Conservation (phyloP, 2,797 vertebrate species). For the Anabacerthia variegaticeps region DNA sequence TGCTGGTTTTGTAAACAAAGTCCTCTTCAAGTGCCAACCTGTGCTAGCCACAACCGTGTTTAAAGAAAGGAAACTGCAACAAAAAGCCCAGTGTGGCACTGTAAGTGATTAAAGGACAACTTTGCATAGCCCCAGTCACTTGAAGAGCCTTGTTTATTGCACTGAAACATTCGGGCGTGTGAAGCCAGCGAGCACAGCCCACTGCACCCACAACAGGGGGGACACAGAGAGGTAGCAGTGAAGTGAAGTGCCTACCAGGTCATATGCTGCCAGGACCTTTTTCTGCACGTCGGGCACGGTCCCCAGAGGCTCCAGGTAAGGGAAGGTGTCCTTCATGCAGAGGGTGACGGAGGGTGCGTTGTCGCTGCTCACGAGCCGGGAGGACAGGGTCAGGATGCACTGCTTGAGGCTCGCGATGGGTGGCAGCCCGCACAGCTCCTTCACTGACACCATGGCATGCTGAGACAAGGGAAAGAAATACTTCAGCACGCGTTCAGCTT, state of each 20-base stretch:
- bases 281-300: constrained; percentile 85
- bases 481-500: accelerated
- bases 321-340: constrained; percentile 88
- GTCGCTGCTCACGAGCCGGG: constrained; percentile 86
- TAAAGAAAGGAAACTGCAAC: neutral
- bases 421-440: constrained; percentile 96
- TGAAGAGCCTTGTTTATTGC: neutral
- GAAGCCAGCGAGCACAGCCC: neutral
- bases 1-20: neutral
- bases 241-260: constrained; percentile 80
- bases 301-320: constrained; percentile 87
- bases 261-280: constrained; percentile 89
- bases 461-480: constrained; percentile 53
- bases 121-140: neutral
- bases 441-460: constrained; percentile 89
- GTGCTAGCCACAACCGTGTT: neutral
- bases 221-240: neutral
- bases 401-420: constrained; percentile 93
- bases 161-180: accelerated
- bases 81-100: neutral
- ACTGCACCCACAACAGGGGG: accelerated
- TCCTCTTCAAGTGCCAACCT: neutral
- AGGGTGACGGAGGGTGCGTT: constrained; percentile 84
- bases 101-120: neutral
- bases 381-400: constrained; percentile 92